Evolutionary conservation across 2,888 invertebrate species (phyloP), one percentile per base, ranked within the genome.

Genomic region (Yponomeuta evonymella): DNA sequence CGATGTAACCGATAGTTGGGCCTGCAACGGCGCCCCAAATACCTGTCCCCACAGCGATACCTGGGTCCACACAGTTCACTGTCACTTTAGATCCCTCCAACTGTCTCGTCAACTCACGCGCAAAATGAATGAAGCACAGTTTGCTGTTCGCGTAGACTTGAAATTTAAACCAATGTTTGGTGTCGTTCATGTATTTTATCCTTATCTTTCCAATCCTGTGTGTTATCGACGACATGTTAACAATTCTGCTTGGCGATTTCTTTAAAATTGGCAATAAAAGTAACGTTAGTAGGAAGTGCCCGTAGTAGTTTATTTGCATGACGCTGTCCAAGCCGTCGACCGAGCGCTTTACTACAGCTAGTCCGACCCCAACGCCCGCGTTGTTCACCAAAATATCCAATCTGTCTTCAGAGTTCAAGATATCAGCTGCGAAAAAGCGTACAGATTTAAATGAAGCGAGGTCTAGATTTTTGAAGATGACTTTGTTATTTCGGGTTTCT

Each of bases 271-370:
- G 97, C 76, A 97, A 94, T 58, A 99, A 93, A 58, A 99, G 93
- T 82, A 98, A 95, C 0, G 98, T 98, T 70, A 99, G 90, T 48
- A 99, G 92, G 83, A 98, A 98, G 11, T 97, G 96, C 0, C 98
- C 98, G 83, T 96, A 97, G 80, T 98, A 97, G 85, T 99, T 99
- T 3, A 98, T 97, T 69, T 96, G 98, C 96, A 98, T 97, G 11
- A 96, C 96, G 74, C 95, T 89, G 82, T 98, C 98, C 73, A 98
- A 86, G 1, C 96, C 97, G 79, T 98, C 98, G 77, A 95, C 94
- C 29, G 96, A 96, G 71, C 93, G 89, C 15, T 78, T 80, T 70
- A 89, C 94, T 10, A 87, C 88, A 72, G 95, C 94, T 0, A 93
- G 89, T 67, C 96, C 94, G 0, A 93, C 89, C 67, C 96, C 94